Conservation (phyloP, 2,888 invertebrate species). For the Charanyca ferruginea region DNA sequence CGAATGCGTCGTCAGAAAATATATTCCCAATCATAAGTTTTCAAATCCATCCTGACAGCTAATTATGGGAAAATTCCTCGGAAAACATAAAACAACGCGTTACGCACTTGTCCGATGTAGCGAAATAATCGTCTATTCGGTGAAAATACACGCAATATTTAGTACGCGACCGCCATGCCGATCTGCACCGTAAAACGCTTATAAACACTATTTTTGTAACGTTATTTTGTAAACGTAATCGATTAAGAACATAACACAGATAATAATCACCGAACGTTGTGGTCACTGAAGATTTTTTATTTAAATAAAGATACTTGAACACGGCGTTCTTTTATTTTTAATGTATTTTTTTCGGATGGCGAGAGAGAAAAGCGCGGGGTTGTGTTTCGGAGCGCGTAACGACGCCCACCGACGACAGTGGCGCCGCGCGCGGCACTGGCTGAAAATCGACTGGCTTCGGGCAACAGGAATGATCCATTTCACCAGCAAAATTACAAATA, state of each 20-base stretch:
- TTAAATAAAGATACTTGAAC: slow-evolving; percentile 36
- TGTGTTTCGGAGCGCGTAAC: slow-evolving; percentile 76
- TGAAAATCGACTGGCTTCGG: slow-evolving; percentile 77
- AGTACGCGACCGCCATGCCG: slow-evolving; percentile 80
- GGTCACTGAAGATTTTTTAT: slow-evolving; percentile 47
- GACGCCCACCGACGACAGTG: slow-evolving; percentile 87
- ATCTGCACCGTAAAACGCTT: slow-evolving; percentile 82
- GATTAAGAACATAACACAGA: slow-evolving; percentile 58
- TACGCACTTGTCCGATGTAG: slow-evolving; percentile 62
- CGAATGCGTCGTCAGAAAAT: slow-evolving; percentile 37
- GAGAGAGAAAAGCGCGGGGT: slow-evolving; percentile 74
- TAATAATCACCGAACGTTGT: slow-evolving; percentile 48
- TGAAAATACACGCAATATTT: slow-evolving; percentile 72
- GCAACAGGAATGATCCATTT: slow-evolving; percentile 80
- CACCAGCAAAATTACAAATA: slow-evolving; percentile 67
- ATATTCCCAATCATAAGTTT: slow-evolving; percentile 53
- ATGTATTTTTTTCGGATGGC: slow-evolving; percentile 64
- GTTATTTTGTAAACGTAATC: slow-evolving; percentile 78
- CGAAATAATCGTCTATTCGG: slow-evolving; percentile 68
- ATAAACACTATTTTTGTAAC: slow-evolving; percentile 86
- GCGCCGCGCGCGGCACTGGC: slow-evolving; percentile 89
- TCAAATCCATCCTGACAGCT: slow-evolving; percentile 46
- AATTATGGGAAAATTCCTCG: slow-evolving; percentile 58
- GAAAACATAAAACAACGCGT: slow-evolving; percentile 60
- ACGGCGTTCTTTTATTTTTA: slow-evolving; percentile 54